Percentiles rank a stretch among this genome's conserved stretches.
Evolutionary conservation across 2,888 invertebrate species (phyloP).

Genomic region (Gibbula magus): DNA sequence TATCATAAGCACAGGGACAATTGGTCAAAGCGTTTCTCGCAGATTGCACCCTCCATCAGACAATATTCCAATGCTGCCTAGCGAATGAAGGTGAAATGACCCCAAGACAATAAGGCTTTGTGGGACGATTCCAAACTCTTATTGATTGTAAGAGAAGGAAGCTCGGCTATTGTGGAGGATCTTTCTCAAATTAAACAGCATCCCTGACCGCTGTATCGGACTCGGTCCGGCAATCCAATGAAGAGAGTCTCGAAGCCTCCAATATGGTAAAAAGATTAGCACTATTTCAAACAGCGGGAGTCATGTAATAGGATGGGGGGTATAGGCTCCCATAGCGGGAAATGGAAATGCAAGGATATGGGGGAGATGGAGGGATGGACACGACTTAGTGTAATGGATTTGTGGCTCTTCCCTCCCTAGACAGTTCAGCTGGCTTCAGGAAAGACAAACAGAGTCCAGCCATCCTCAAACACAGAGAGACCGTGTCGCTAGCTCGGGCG

Average conservation of each 20-base stretch:
- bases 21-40: slow-evolving; percentile 17
- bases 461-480: slow-evolving; percentile 2
- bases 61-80: slow-evolving; percentile 6
- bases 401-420: neutral
- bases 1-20: slow-evolving; percentile 12
- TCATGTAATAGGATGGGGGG: slow-evolving; percentile 27
- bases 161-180: neutral
- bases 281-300: slow-evolving; percentile 24
- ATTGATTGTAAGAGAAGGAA: slow-evolving; percentile 18
- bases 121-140: neutral
- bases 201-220: neutral
- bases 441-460: slow-evolving; percentile 12
- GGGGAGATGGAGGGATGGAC: neutral
- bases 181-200: slow-evolving; percentile 20
- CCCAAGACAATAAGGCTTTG: neutral
- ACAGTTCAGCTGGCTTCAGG: neutral
- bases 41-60: neutral
- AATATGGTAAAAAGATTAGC: slow-evolving; percentile 31
- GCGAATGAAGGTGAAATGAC: slow-evolving; percentile 1
- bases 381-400: slow-evolving; percentile 22
- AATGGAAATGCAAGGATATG: neutral
- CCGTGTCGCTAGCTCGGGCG: slow-evolving; percentile 2
- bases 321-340: neutral
- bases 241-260: neutral
- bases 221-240: slow-evolving; percentile 1